Percentiles rank a stretch among this genome's conserved stretches.
phyloP scores from a whole-genome alignment of 2,888 invertebrate genomes.

The Lepidonotus clava region DNA sequence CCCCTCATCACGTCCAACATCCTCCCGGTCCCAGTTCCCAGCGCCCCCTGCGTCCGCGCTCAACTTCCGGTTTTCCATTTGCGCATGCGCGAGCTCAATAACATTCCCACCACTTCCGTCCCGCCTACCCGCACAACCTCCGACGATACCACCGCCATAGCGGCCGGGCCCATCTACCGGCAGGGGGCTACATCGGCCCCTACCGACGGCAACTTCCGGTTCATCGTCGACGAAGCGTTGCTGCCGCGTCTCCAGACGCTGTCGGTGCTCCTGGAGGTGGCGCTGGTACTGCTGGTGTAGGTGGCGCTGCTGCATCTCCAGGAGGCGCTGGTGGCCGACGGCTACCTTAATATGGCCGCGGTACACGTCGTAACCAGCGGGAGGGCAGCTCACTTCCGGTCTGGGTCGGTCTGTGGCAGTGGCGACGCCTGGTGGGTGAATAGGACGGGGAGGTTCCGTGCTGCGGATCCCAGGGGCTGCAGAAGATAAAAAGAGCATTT shows the following conservation, averaged over 20 bases:
- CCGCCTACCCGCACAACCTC: not conserved
- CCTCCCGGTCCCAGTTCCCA: too few species aligned
- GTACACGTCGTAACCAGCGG: slow-evolving; percentile 17
- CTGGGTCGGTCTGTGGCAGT: not conserved
- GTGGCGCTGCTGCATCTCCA: slow-evolving; percentile 38
- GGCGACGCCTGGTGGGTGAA: not conserved
- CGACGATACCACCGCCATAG: not conserved
- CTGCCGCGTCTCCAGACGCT: not conserved
- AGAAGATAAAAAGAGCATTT: too few species aligned
- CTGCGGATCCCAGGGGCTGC: too few species aligned
- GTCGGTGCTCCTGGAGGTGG: slow-evolving; percentile 8
- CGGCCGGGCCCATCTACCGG: not conserved
- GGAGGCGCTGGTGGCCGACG: slow-evolving; percentile 13
- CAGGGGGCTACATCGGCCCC: not conserved
- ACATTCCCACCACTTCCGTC: too few species aligned
- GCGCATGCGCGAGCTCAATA: not conserved
- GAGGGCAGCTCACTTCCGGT: not conserved
- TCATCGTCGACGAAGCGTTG: not conserved
- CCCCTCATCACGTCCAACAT: too few species aligned
- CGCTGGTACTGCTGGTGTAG: slow-evolving; percentile 7
- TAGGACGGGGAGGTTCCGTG: not conserved
- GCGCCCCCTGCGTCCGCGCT: too few species aligned
- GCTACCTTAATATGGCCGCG: not conserved
- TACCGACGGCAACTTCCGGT: not conserved
- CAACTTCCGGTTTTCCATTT: not conserved